A percentile compares a stretch with the other conserved stretches of the same genome.
These are phyloP conservation scores for Heterodera filipjevi DNA, from an alignment of 2,888 invertebrate species.

Conservation along the genomic window DNA sequence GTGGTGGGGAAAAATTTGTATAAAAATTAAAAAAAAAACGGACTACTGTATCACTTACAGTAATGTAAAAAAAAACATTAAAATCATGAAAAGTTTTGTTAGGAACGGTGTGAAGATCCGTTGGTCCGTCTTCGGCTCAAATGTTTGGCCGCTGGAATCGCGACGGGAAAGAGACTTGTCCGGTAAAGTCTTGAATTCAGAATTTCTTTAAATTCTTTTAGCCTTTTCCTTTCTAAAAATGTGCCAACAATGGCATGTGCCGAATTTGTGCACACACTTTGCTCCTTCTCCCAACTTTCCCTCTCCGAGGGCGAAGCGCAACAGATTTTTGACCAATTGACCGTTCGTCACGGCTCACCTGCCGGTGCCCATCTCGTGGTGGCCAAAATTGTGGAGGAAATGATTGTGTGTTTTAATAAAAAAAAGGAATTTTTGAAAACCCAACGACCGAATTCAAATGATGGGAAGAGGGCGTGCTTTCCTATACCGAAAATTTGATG, in stretches of 20 bases:
- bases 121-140: slow-evolving; percentile 4
- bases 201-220: neutral
- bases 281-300: neutral
- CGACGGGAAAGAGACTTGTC: neutral
- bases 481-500: no score
- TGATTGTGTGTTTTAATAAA: neutral
- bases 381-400: neutral
- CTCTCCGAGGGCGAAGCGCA: neutral
- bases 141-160: neutral
- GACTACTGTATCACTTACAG: no score
- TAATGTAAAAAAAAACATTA: neutral
- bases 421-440: no score
- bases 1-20: neutral
- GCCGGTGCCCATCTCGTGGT: neutral
- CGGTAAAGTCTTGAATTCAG: neutral
- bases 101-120: neutral
- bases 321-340: slow-evolving; percentile 4
- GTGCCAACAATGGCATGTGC: neutral
- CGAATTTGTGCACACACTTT: neutral
- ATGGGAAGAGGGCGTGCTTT: no score
- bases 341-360: neutral
- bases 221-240: neutral
- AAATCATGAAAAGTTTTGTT: neutral
- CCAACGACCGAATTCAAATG: no score
- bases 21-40: no score